These are phyloP conservation scores for Drosophila persimilis DNA, from an alignment of 1,140 invertebrate species.

Conservation along the genomic window DNA sequence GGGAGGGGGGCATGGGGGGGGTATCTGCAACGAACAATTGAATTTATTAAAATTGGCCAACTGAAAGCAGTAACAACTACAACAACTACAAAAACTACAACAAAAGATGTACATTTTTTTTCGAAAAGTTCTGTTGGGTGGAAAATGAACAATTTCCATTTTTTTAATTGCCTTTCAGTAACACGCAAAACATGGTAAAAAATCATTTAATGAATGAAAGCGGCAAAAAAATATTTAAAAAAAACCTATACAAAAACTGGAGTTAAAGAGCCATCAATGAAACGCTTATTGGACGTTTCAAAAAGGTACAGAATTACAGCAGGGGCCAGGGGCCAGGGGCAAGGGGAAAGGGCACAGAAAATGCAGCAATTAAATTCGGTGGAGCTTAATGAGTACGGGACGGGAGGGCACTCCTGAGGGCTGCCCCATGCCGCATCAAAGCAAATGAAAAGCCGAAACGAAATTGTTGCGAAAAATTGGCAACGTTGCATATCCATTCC, in stretches of 20 bases:
- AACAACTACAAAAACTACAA: too few relatives aligned
- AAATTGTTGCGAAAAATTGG: slow-evolving; percentile 58
- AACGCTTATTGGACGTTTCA: slow-evolving; percentile 41
- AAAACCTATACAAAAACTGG: slow-evolving; percentile 11
- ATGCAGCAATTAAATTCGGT: slow-evolving; percentile 46
- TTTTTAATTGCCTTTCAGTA: slow-evolving; percentile 63
- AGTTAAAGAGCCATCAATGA: slow-evolving; percentile 21
- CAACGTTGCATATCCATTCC: slow-evolving; percentile 64
- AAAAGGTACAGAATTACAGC: slow-evolving; percentile 24
- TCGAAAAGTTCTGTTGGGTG: slow-evolving; percentile 15
- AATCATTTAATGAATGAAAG: slow-evolving; percentile 59
- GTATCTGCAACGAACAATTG: slow-evolving; percentile 27
- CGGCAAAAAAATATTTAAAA: not conserved
- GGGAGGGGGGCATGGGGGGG: not conserved
- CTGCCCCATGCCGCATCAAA: slow-evolving; percentile 38
- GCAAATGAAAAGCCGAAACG: slow-evolving; percentile 37
- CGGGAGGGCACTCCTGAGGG: not conserved
- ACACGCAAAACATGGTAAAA: slow-evolving; percentile 30
- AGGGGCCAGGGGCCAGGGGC: not conserved
- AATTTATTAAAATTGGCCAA: slow-evolving; percentile 60
- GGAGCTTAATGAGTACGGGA: slow-evolving; percentile 36
- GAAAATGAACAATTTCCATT: slow-evolving; percentile 63
- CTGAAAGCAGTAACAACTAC: slow-evolving; percentile 30
- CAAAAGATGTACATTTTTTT: slow-evolving; percentile 19
- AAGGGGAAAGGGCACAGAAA: not conserved